Evolutionary conservation across 2,113 vertebrate species (phyloP).

Genomic region (Bos indicus): DNA sequence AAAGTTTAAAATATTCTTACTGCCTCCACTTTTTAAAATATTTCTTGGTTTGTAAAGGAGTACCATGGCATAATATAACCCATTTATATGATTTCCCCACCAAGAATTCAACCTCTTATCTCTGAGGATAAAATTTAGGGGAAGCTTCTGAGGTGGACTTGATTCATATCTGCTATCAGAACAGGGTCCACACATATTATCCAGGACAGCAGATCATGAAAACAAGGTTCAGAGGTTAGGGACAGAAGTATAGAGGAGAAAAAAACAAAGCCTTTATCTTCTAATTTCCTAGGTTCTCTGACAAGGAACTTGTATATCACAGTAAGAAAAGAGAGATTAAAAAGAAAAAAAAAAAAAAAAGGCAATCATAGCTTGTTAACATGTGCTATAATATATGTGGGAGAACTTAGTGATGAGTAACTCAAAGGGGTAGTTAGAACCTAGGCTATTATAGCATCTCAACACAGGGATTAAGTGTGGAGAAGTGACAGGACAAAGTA

Average conservation of each 20-base stretch:
- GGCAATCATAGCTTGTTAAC: neutral
- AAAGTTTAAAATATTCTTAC: neutral
- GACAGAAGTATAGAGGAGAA: neutral
- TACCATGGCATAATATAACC: rapidly evolving
- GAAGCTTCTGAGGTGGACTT: neutral
- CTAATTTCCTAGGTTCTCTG: neutral
- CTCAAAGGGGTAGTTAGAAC: neutral
- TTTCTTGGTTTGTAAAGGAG: neutral
- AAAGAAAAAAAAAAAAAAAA: neutral
- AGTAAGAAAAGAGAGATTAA: neutral
- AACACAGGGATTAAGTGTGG: too few species aligned
- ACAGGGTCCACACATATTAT: neutral
- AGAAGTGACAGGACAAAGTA: neutral
- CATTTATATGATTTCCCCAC: neutral
- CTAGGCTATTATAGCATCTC: neutral
- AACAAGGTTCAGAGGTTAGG: neutral
- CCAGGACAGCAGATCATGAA: rapidly evolving
- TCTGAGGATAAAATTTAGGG: neutral
- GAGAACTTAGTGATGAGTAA: neutral
- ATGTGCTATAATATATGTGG: neutral
- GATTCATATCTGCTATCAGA: neutral
- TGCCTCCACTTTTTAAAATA: neutral
- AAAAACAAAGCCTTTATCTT: neutral
- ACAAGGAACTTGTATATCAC: neutral
- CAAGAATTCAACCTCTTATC: neutral